These are phyloP conservation scores for Ectropis crepuscularia DNA, from an alignment of 2,888 invertebrate genomes.

Conservation along the genomic window DNA sequence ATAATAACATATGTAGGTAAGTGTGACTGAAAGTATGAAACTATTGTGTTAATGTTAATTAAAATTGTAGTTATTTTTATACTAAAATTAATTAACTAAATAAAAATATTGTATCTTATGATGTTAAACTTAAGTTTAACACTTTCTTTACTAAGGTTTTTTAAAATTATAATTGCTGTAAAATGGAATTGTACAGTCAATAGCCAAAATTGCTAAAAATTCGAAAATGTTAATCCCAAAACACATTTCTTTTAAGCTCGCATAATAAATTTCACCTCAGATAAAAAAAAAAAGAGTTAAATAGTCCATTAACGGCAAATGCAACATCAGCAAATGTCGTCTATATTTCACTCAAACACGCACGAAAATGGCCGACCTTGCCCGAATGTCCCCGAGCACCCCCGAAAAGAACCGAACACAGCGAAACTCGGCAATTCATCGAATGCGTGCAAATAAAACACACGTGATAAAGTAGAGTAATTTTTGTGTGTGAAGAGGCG, in stretches of 20 bases:
- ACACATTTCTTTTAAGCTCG: constrained; percentile 5
- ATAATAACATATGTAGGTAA: too few species aligned
- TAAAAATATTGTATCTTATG: too few species aligned
- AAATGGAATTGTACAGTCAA: too few species aligned
- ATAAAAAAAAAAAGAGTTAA: constrained; percentile 47
- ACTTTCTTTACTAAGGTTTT: too few species aligned
- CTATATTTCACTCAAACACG: constrained; percentile 48
- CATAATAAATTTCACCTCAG: constrained; percentile 28
- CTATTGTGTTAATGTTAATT: too few species aligned
- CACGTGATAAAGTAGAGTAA: constrained; percentile 62
- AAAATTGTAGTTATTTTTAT: too few species aligned
- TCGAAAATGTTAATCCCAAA: too few species aligned
- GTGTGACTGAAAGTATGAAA: too few species aligned
- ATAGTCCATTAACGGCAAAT: constrained; percentile 50
- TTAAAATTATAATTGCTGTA: too few species aligned
- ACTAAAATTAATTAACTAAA: too few species aligned
- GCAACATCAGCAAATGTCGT: constrained; percentile 46
- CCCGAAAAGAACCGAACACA: constrained; percentile 46
- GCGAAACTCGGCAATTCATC: constrained; percentile 48
- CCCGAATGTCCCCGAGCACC: constrained; percentile 38
- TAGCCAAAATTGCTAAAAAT: too few species aligned
- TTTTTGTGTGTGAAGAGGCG: constrained; percentile 59
- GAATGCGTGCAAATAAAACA: constrained; percentile 60
- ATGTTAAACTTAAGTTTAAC: too few species aligned
- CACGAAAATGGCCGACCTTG: constrained; percentile 22